Conservation (phyloP, 2,888 invertebrate species). For the Drosophila mayaguana region DNA sequence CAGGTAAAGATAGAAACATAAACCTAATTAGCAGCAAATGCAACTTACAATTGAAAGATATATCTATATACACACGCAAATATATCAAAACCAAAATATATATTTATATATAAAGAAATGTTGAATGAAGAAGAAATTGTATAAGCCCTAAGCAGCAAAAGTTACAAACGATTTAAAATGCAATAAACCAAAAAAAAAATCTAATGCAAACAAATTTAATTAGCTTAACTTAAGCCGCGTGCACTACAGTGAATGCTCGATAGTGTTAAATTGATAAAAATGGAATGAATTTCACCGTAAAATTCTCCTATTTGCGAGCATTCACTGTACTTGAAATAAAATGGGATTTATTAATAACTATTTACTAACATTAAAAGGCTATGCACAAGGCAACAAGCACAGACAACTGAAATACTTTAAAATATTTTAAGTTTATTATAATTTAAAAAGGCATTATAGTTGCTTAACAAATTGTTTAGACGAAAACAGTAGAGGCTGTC, state of each 20-base stretch:
- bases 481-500: not conserved
- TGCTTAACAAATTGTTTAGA: not conserved
- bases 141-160: conserved; percentile 44
- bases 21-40: conserved; percentile 38
- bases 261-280: not conserved
- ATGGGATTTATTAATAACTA: conserved; percentile 31
- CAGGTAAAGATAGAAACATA: conserved; percentile 62
- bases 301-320: not conserved
- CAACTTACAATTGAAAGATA: conserved; percentile 49
- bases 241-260: conserved; percentile 9
- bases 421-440: not conserved
- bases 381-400: conserved; percentile 32
- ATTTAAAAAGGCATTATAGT: not conserved
- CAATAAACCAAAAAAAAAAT: conserved; percentile 43
- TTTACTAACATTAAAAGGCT: conserved; percentile 41
- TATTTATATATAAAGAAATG: conserved; percentile 49
- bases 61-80: conserved; percentile 26
- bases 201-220: conserved; percentile 34
- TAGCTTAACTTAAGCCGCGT: conserved; percentile 21
- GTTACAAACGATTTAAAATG: conserved; percentile 50
- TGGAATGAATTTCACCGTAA: not conserved
- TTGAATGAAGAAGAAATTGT: conserved; percentile 37
- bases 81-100: conserved; percentile 46
- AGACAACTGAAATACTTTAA: not conserved
- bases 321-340: conserved; percentile 11